These are phyloP conservation scores for Dicyrtomina minuta DNA, from an alignment of 2,888 invertebrate genomes.

Conservation along the genomic window DNA sequence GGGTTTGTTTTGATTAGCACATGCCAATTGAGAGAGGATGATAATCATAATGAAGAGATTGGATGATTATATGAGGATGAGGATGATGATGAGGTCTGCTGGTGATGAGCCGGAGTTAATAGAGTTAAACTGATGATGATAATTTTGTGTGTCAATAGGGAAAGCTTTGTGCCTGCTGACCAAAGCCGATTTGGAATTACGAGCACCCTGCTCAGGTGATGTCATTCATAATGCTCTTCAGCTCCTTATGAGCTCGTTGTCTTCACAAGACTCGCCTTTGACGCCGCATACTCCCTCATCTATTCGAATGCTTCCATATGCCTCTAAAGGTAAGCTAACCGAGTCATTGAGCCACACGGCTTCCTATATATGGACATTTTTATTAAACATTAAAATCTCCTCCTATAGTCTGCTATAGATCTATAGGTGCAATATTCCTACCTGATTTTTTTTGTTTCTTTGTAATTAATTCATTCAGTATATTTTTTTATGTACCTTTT, in stretches of 20 bases:
- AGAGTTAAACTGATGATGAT: conserved; percentile 17
- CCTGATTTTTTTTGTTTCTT: too few relatives aligned
- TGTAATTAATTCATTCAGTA: not conserved
- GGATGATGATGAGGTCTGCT: too few relatives aligned
- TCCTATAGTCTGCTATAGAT: too few relatives aligned
- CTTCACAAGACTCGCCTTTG: conserved; percentile 50
- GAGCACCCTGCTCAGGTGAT: conserved; percentile 91
- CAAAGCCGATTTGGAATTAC: conserved; percentile 83
- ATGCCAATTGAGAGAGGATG: too few relatives aligned
- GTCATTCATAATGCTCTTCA: conserved; percentile 90
- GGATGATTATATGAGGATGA: too few relatives aligned
- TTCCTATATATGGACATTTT: too few relatives aligned
- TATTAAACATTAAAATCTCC: too few relatives aligned
- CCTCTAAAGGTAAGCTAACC: conserved; percentile 42
- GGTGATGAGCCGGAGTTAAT: too few relatives aligned
- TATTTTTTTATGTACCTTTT: conserved; percentile 1
- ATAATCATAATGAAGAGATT: too few relatives aligned
- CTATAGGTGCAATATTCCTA: too few relatives aligned
- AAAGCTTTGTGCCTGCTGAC: conserved; percentile 89
- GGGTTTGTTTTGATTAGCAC: too few relatives aligned
- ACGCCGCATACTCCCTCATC: conserved; percentile 54
- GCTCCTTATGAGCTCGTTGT: conserved; percentile 65
- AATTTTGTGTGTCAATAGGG: conserved; percentile 59
- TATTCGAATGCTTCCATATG: conserved; percentile 44
- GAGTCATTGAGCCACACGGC: too few relatives aligned